Evolutionary conservation across 2,797 vertebrate species (phyloP), one percentile per base, ranked within the genome.

Genomic region (Pangasius mekongensis): DNA sequence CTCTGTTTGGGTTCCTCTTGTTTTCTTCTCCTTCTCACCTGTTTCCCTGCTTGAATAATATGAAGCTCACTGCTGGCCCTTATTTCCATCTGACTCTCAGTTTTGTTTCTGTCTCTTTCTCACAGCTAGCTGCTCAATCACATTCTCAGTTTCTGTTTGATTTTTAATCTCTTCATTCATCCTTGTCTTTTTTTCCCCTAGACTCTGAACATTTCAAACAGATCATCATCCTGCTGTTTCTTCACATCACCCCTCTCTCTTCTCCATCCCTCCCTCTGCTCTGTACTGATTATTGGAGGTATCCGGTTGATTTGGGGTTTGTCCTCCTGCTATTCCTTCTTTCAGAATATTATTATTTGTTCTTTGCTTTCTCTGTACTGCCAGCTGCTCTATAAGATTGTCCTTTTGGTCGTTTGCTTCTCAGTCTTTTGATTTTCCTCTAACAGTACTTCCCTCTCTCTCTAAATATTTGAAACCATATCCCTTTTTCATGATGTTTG

Each of bases 161-260:
- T 74, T 74, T 77, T 77, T 22, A 76, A 58, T 56, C 49, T 80
- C 30, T 81, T 60, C 78, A 49, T 49, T 64, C 39, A 13, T 47
- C n/a, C 43, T n/a, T 66, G 39, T 6, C 16, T 39, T 5, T 66
- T 18, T 24, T 5, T 10, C 54, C 33, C 56, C 33, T 24, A 39
- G 33, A 81, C 54, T 83, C 81, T 83, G 58, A 66, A 47, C 24
- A 64, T 43, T 64, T 83, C 27, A 64, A 64, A 43, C 58, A 47
- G 22, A 83, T 64, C 10, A 43, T 82, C 24, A 11, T 83, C 58
- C 11, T 64, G 27, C 39, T n/a, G 80, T 82, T 43, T 64, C 56
- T 36, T 66, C 60, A n/a, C 27, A 82, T 64, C 58, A 18, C 36
- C 33, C 3, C 24, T 47, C 36, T 47, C 56, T 82, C 11, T n/a